These are phyloP conservation scores for Trypoxylus dichotomus DNA, from an alignment of 1,140 invertebrate species.

Conservation along the genomic window DNA sequence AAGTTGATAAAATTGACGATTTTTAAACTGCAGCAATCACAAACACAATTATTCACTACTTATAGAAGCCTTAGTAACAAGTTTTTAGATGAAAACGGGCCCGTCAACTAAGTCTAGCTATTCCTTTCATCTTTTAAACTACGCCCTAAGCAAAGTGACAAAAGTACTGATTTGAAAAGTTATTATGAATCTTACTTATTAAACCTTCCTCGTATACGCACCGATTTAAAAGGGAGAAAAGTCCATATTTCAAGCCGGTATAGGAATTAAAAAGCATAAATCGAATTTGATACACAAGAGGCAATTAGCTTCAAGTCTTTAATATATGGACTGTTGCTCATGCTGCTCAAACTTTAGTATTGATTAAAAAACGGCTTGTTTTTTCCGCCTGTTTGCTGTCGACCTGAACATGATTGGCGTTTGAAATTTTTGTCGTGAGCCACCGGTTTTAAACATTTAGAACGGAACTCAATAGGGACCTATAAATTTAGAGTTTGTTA, in stretches of 20 bases:
- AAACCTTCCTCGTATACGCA: too few relatives aligned
- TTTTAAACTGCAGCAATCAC: too few relatives aligned
- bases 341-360: background rate
- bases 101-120: too few relatives aligned
- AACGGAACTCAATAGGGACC: slow-evolving; percentile 31
- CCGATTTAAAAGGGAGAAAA: too few relatives aligned
- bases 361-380: slow-evolving; percentile 4
- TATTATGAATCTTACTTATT: too few relatives aligned
- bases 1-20: too few relatives aligned
- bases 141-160: too few relatives aligned
- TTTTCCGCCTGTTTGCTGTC: background rate
- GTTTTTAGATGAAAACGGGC: too few relatives aligned
- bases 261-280: background rate
- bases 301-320: background rate
- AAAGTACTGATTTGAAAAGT: too few relatives aligned
- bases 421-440: slow-evolving; percentile 11
- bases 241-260: background rate
- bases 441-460: slow-evolving; percentile 22
- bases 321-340: background rate
- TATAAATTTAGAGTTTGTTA: slow-evolving; percentile 40
- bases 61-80: too few relatives aligned
- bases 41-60: too few relatives aligned
- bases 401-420: background rate
- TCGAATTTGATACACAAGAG: background rate
- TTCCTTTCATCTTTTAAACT: too few relatives aligned